Base-by-base conservation (phyloP, 2,797 vertebrate genomes). In the Melopsittacus undulatus region DNA sequence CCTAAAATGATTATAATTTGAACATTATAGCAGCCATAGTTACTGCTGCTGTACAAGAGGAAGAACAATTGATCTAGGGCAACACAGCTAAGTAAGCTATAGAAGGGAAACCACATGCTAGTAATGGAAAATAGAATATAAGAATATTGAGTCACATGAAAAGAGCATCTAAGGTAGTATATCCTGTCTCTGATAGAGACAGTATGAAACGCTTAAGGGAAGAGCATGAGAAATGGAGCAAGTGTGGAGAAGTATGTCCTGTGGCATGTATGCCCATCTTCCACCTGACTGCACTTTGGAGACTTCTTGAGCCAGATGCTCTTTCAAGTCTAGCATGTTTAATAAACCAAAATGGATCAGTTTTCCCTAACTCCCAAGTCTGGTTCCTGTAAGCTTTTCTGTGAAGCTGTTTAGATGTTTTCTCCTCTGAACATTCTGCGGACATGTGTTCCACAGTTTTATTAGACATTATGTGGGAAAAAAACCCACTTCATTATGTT, bases 1-100 rank as follows among this genome's bases (percentile, higher is more conserved):
- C 76, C 59, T 90, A 63, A 88, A 92, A 90, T 68, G 24, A 76
- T 74, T 92, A 64, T 38, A 79, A 84, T 83, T 69, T 78, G 72
- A 52, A 64, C 87, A 70, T 82, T 79, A 56, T 69, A 64, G 49
- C 62, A 84, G 32, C 67, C 51, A 16, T 48, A 63, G 77, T 75
- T 84, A 34, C 64, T 92, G 74, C 67, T 91, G 77, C 68, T 90
- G 67, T 63, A 82, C 54, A 70, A 62, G 42, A 59, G 42, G 45
- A 86, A 63, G 54, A 83, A 63, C 67, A 63, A 82, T 57, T 94
- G 23, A 82, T 87, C 54, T 42, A 73, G 63, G 42, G 48, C 76
- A 86, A n/a, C 11, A 38, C 15, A 56, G 14, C 68, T 75, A 81
- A 75, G 42, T n/a, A 77, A 83, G 51, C 59, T 63, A 22, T 17